These are phyloP conservation scores for honey bee (Apis mellifera) DNA, from an alignment of 1,140 invertebrate genomes.

Conservation along the genomic window Amel_HAv3.1 CM009943.2:2211501-2212000, in stretches of 20 bases:
- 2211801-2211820: no score
- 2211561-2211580: slow-evolving; percentile 82
- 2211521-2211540: slow-evolving; percentile 79
- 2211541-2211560: slow-evolving; percentile 80
- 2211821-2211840: no score
- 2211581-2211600: slow-evolving; percentile 82
- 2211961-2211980: no score
- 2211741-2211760: not conserved
- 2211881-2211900: no score
- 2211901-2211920: no score
- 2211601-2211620: slow-evolving; percentile 80
- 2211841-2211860: no score
- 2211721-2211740: slow-evolving; percentile 47
- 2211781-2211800: no score
- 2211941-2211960: no score
- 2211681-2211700: slow-evolving; percentile 71
- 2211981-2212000: no score
- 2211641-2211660: slow-evolving; percentile 76
- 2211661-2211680: slow-evolving; percentile 74
- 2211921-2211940: no score
- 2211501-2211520: slow-evolving; percentile 64
- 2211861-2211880: no score
- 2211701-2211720: slow-evolving; percentile 49
- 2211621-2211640: slow-evolving; percentile 77
- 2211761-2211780: not conserved